These are phyloP conservation scores for Aplodontia rufa DNA, from an alignment of 2,113 vertebrate genomes.

Conservation along the genomic window DNA sequence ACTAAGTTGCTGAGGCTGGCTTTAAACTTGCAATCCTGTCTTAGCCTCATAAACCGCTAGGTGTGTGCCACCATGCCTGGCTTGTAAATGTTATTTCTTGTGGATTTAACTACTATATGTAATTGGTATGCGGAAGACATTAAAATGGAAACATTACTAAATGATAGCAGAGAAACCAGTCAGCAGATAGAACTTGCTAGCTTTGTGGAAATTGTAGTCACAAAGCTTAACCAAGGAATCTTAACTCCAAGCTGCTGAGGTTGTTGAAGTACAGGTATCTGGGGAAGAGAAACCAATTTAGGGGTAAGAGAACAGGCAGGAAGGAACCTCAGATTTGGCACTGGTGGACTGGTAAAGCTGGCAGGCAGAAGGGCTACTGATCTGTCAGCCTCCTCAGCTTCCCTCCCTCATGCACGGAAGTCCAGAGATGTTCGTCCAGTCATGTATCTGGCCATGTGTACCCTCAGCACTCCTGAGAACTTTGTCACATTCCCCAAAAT, in stretches of 20 bases:
- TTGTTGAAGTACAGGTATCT: no score
- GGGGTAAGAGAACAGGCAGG: not conserved
- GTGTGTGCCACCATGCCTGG: no score
- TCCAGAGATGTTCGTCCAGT: not conserved
- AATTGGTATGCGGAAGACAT: not conserved
- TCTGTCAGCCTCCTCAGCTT: not conserved
- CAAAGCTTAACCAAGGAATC: not conserved
- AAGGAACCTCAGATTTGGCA: not conserved
- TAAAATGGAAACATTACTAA: not conserved
- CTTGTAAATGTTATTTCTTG: not conserved
- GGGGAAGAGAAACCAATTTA: not conserved
- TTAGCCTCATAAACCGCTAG: no score
- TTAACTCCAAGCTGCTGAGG: not conserved
- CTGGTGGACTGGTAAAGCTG: not conserved
- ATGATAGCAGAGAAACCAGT: not conserved
- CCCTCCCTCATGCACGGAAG: not conserved
- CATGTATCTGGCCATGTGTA: not conserved
- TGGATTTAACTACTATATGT: not conserved
- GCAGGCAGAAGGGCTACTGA: not conserved
- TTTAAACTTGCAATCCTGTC: no score
- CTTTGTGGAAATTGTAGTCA: not conserved
- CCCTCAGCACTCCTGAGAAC: not conserved
- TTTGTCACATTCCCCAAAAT: not conserved
- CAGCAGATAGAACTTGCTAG: not conserved
- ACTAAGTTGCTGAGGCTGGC: no score